These are phyloP conservation scores for Nanger granti DNA, from an alignment of 2,113 vertebrate genomes.

Conservation along the genomic window DNA sequence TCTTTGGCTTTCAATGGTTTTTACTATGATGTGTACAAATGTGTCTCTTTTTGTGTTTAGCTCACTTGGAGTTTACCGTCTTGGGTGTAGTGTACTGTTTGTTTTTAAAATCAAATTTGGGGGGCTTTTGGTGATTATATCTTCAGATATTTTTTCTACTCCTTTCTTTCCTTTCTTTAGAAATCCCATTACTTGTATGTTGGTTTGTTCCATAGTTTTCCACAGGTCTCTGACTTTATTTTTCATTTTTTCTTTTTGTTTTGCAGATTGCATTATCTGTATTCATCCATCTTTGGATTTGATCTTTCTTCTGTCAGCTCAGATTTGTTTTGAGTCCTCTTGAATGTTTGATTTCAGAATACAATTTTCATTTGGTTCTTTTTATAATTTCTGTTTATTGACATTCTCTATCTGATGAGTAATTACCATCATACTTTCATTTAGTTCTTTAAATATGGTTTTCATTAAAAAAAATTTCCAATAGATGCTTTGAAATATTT, in stretches of 20 bases:
- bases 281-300: not conserved
- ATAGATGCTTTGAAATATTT: not conserved
- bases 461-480: not conserved
- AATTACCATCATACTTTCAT: not conserved
- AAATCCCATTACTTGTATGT: not conserved
- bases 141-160: conserved; percentile 20
- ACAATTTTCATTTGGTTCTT: not conserved
- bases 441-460: conserved; percentile 10
- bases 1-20: not conserved
- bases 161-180: not conserved
- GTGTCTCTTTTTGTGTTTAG: conserved; percentile 1
- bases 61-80: not conserved
- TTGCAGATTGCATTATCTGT: not conserved
- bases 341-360: conserved; percentile 26
- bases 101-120: conserved; percentile 18
- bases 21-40: not conserved
- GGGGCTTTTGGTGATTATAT: not conserved
- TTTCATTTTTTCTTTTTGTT: not conserved
- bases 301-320: not conserved
- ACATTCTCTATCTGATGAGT: conserved; percentile 1
- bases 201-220: not conserved
- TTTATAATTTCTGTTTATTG: not conserved
- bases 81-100: not conserved
- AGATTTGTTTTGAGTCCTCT: not conserved
- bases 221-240: not conserved